Conservation (phyloP, 1,140 invertebrate genomes). For the Bombyx mandarina region DNA sequence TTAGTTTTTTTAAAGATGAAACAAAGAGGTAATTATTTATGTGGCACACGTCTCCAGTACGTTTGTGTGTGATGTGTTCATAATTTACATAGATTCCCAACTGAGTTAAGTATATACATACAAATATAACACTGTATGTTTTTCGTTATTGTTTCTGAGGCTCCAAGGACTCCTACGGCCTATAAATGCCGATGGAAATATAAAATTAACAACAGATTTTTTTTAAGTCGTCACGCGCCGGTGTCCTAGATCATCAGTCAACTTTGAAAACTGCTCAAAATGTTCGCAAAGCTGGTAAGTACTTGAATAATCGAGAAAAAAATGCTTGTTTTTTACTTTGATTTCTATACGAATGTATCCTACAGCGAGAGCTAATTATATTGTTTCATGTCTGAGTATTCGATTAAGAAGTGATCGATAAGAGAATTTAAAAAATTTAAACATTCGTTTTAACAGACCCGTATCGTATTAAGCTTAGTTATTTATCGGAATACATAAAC, state of each 20-base stretch:
- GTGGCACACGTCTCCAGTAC: conserved; percentile 36
- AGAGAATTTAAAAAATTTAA: too few species aligned
- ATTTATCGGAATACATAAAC: too few species aligned
- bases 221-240: neutral
- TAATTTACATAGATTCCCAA: conserved; percentile 58
- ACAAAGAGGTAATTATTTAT: conserved; percentile 57
- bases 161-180: conserved; percentile 40
- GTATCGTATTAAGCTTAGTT: too few species aligned
- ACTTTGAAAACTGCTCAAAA: conserved; percentile 18
- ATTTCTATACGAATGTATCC: too few species aligned
- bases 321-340: too few species aligned
- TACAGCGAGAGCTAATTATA: too few species aligned
- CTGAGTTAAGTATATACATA: conserved; percentile 31
- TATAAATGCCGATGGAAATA: conserved; percentile 53
- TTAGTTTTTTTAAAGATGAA: conserved; percentile 21
- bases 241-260: neutral
- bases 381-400: too few species aligned
- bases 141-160: conserved; percentile 42
- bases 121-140: conserved; percentile 22
- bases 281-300: conserved; percentile 59
- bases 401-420: too few species aligned
- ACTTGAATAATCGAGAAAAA: neutral
- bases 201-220: conserved; percentile 39
- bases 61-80: conserved; percentile 41
- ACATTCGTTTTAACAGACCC: too few species aligned